These are phyloP conservation scores for Hassar affinis DNA, from an alignment of 2,113 vertebrate genomes.

Conservation along the genomic window DNA sequence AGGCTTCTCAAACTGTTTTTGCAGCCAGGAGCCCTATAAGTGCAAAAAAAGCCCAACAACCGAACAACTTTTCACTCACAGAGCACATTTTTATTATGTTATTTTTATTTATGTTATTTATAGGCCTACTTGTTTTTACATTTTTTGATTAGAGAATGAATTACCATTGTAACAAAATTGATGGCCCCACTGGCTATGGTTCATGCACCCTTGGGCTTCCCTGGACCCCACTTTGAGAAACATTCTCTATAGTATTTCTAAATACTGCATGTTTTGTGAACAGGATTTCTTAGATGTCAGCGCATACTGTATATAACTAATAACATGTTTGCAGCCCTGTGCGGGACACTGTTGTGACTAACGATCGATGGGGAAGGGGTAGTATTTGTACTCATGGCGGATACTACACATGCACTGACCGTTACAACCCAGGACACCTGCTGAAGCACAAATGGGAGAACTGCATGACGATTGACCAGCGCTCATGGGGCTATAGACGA, in stretches of 20 bases:
- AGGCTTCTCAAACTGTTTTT: background rate
- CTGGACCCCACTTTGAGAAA: background rate
- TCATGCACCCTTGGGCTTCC: background rate
- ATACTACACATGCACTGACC: conserved; percentile 89
- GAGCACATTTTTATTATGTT: background rate
- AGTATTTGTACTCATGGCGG: conserved; percentile 86
- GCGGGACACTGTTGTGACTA: conserved; percentile 86
- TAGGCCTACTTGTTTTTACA: background rate
- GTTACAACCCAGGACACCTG: conserved; percentile 87
- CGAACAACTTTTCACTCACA: no score
- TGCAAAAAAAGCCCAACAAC: background rate
- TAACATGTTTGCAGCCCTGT: conserved; percentile 78
- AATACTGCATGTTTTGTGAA: background rate
- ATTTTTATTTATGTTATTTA: background rate
- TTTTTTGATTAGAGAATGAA: background rate
- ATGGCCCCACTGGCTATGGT: background rate
- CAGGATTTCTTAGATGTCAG: background rate
- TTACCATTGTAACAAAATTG: background rate
- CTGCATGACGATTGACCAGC: conserved; percentile 89
- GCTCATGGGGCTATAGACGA: conserved; percentile 89
- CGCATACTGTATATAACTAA: background rate
- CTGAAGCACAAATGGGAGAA: conserved; percentile 94
- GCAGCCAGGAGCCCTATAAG: background rate
- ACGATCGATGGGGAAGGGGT: conserved; percentile 88
- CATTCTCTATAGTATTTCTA: background rate